These are phyloP conservation scores for Tipula unca DNA, from an alignment of 2,888 invertebrate genomes.

Conservation along the genomic window DNA sequence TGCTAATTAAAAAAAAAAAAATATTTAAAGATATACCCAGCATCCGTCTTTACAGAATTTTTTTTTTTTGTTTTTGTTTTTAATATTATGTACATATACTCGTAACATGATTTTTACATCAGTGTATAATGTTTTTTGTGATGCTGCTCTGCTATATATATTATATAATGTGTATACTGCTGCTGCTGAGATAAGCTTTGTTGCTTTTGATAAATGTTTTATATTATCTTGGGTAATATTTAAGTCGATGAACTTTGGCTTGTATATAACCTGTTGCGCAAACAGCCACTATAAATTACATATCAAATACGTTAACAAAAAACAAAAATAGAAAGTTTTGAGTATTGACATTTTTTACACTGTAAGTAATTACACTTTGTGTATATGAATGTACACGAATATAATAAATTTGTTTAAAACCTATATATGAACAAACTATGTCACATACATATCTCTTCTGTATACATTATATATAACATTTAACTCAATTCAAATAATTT, in stretches of 20 bases:
- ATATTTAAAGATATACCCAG: not conserved
- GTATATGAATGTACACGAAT: not conserved
- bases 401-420: not conserved
- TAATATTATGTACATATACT: not conserved
- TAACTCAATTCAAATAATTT: not conserved
- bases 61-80: too few species aligned
- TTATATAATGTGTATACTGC: not conserved
- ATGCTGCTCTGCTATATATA: not conserved
- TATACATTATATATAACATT: not conserved
- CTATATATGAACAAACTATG: not conserved
- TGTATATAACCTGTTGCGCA: not conserved
- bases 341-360: conserved; percentile 2
- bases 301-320: not conserved
- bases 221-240: not conserved
- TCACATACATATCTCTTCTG: not conserved
- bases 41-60: not conserved
- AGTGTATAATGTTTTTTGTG: not conserved
- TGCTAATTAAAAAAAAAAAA: not conserved
- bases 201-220: not conserved
- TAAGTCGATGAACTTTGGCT: not conserved
- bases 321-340: not conserved
- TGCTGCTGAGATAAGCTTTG: not conserved
- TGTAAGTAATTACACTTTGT: not conserved
- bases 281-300: not conserved
- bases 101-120: not conserved